Evolutionary conservation across 2,888 invertebrate species (phyloP).

Genomic region (Dicycla oo): DNA sequence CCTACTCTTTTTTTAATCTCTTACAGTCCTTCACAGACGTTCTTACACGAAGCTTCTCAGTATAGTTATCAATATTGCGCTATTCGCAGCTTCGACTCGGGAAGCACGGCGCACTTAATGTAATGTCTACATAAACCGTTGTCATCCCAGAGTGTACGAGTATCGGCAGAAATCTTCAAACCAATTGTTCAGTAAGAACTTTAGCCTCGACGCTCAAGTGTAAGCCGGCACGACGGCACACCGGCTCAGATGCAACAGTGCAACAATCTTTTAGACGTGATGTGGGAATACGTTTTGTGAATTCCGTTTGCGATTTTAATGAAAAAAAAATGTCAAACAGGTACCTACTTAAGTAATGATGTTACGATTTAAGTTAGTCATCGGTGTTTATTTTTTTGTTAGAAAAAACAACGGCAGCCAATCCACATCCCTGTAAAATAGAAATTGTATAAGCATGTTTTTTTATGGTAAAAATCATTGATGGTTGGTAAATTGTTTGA

Average conservation of each 20-base stretch:
- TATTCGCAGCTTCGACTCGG: conserved; percentile 10
- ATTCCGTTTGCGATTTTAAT: conserved; percentile 15
- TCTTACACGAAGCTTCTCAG: neutral
- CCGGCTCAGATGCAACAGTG: conserved; percentile 38
- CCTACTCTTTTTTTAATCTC: too few relatives aligned
- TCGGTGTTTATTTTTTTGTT: too few relatives aligned
- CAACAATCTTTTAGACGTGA: conserved; percentile 16
- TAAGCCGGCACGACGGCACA: conserved; percentile 27
- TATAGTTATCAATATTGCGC: conserved; percentile 1
- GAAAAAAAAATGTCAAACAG: neutral
- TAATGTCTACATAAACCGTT: conserved; percentile 39
- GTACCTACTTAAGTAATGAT: too few relatives aligned
- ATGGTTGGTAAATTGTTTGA: too few relatives aligned
- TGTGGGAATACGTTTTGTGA: conserved; percentile 17
- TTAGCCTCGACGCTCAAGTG: conserved; percentile 22
- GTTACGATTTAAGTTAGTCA: neutral
- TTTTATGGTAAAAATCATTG: neutral
- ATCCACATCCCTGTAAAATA: neutral
- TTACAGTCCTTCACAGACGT: neutral
- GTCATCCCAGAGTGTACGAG: conserved; percentile 18
- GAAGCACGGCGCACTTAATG: conserved; percentile 15
- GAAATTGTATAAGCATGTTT: neutral
- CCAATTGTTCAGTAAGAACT: conserved; percentile 48
- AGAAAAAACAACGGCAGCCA: neutral
- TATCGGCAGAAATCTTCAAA: conserved; percentile 48